A percentile compares a stretch with the other conserved stretches of the same genome.
These are phyloP conservation scores for Agapornis canus DNA, from an alignment of 2,797 vertebrate species.

Conservation along the genomic window DNA sequence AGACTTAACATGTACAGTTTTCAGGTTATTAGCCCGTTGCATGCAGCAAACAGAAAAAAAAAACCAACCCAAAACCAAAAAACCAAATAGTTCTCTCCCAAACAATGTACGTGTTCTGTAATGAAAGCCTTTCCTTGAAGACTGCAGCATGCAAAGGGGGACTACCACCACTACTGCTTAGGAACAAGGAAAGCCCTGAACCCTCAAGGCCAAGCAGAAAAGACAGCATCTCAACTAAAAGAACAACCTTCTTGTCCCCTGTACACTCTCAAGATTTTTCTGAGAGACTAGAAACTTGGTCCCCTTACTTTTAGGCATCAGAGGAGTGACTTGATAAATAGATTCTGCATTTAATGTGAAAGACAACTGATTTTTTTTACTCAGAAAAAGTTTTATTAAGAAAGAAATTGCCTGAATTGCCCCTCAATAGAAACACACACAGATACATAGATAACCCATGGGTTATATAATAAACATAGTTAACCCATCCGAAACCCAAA, in stretches of 20 bases:
- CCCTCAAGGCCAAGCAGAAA: not conserved
- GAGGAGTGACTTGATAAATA: not conserved
- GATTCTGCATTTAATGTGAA: not conserved
- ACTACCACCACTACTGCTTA: not conserved
- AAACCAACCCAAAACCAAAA: too few species aligned
- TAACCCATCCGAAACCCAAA: not conserved
- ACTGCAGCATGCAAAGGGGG: not conserved
- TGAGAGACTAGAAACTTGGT: not conserved
- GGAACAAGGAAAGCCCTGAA: not conserved
- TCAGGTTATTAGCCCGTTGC: not conserved
- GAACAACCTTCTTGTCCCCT: not conserved
- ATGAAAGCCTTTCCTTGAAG: not conserved
- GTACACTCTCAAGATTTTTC: rapidly evolving
- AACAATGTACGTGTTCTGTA: not conserved
- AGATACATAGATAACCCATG: not conserved
- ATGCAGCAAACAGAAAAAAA: not conserved
- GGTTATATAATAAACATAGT: not conserved
- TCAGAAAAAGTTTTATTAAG: not conserved
- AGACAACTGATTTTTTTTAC: rapidly evolving
- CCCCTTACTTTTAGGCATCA: not conserved
- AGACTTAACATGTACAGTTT: not conserved
- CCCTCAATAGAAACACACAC: not conserved
- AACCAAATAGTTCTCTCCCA: not conserved
- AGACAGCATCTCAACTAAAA: not conserved
- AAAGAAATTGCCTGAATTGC: not conserved